Evolutionary conservation across 1,140 invertebrate species (phyloP).

Genomic region (Varroa destructor): DNA sequence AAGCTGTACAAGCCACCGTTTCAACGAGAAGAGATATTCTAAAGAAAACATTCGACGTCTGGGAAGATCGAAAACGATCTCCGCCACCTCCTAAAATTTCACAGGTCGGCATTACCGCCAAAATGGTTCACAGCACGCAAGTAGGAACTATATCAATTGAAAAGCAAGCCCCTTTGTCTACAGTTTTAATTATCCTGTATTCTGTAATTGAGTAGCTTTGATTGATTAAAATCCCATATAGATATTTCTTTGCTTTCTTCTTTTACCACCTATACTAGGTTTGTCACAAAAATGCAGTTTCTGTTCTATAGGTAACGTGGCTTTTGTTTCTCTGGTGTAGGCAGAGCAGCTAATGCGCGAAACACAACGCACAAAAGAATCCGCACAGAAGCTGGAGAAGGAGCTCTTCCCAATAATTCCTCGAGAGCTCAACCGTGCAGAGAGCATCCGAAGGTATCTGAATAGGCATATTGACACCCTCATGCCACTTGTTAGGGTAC

Average conservation of each 20-base stretch:
- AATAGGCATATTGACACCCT: constrained; percentile 19
- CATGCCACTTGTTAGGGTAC: constrained; percentile 13
- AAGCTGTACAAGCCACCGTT: not conserved
- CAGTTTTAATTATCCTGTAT: too few species aligned
- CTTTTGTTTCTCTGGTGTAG: not conserved
- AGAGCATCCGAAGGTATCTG: constrained; percentile 16
- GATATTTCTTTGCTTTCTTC: not conserved
- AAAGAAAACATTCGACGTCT: constrained; percentile 24
- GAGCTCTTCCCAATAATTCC: constrained; percentile 15
- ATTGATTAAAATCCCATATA: not conserved
- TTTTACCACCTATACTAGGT: too few species aligned
- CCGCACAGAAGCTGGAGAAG: constrained; percentile 14
- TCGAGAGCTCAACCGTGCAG: constrained; percentile 12
- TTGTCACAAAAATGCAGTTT: not conserved
- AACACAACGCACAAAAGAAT: constrained; percentile 16
- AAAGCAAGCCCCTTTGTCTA: too few species aligned
- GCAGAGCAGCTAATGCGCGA: constrained; percentile 22
- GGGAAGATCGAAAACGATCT: constrained; percentile 14
- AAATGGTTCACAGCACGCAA: not conserved
- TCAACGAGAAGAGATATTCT: constrained; percentile 9
- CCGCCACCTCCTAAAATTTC: not conserved
- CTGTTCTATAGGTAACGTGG: not conserved
- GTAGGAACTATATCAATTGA: too few species aligned
- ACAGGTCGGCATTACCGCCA: not conserved
- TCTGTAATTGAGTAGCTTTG: not conserved